These are phyloP conservation scores for Crotalus tigris DNA, from an alignment of 2,113 vertebrate species.

Conservation along the genomic window DNA sequence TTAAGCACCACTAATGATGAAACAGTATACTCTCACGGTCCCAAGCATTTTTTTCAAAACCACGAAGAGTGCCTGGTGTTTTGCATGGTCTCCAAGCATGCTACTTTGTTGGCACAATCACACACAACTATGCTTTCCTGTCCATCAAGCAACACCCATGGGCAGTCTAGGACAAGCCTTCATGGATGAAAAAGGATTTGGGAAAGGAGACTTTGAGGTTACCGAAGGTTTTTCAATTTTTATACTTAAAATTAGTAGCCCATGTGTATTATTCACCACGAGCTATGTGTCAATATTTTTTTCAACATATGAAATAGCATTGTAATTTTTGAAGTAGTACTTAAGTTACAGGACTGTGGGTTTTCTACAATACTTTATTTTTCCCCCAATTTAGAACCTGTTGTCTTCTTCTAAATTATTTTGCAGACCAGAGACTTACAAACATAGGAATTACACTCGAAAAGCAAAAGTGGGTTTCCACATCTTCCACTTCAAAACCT, in stretches of 20 bases:
- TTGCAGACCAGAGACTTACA: conserved; percentile 50
- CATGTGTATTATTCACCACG: not conserved
- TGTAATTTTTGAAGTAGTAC: conserved; percentile 50
- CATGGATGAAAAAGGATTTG: not conserved
- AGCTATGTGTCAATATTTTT: not conserved
- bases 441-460: conserved; percentile 52
- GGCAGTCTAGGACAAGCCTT: not conserved
- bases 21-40: not conserved
- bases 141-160: not conserved
- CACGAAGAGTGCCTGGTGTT: not conserved
- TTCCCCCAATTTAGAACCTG: conserved; percentile 40
- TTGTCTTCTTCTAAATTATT: conserved; percentile 56
- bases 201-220: not conserved
- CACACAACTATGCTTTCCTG: not conserved
- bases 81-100: not conserved
- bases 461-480: conserved; percentile 65
- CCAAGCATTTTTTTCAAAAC: not conserved
- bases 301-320: conserved; percentile 26
- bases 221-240: not conserved
- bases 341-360: conserved; percentile 48
- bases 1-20: not conserved
- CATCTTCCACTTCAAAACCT: conserved; percentile 45
- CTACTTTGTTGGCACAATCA: not conserved
- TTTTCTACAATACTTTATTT: conserved; percentile 26
- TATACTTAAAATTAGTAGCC: not conserved